Evolutionary conservation across 1,140 invertebrate species (phyloP), one percentile per base, ranked within the genome.

Genomic region (Rhagoletis zephyria): DNA sequence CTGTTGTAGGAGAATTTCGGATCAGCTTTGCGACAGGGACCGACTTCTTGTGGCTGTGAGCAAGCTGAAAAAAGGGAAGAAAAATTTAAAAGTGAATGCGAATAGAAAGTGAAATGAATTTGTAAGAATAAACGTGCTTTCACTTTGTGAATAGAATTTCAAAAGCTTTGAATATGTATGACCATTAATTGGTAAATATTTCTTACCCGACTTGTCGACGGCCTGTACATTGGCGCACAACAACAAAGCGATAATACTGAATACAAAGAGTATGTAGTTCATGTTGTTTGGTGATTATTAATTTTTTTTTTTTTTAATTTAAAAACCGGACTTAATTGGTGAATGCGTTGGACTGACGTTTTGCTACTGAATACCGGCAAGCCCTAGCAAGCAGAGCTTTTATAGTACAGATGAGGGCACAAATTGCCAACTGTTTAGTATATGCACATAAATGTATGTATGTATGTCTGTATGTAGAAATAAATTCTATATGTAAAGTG

Each of bases 1-100:
- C 90, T 85, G 88, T 96, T 94, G 89, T 94, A 96, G 90, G 93
- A 95, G 92, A 94, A 96, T 90, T 94, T 95, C 4, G 91, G 90
- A 89, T 94, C 94, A 40, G 91, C 90, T 6, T 92, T 94, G 60
- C 93, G 90, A 90, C 96, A 97, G 3, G 94, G 94, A 51, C 96
- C 96, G 64, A 93, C 89, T 64, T 95, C 94, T 63, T 93, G 94
- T 3, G 94, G 93, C 40, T 95, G 88, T 40, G 94, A 92, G 88
- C 95, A 96, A 60, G 85, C 87, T 87, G 60, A 40, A 48, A 1
- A 45, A 12, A 45, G 42, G 45, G 9, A 81, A 5, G n/a, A 51
- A 19, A 51, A 16, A 77, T 48, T 30, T 30, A 30, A 30, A 30
- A 30, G 30, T 30, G 30, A 30, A 51, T 12, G 0, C 4, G 16